These are phyloP conservation scores for Eupithecia dodoneata DNA, from an alignment of 2,888 invertebrate species.

Conservation along the genomic window DNA sequence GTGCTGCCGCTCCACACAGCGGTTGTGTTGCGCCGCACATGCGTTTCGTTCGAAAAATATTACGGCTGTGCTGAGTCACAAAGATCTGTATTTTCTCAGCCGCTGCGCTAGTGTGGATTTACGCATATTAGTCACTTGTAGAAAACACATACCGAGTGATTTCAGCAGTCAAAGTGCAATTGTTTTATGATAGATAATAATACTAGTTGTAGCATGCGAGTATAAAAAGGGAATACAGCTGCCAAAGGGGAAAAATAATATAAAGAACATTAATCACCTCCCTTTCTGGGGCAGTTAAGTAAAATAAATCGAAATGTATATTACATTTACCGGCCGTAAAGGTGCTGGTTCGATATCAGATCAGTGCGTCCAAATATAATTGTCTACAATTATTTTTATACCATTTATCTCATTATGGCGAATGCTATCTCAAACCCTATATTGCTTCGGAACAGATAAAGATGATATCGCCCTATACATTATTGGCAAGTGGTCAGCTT, in stretches of 20 bases:
- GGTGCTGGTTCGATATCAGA: slow-evolving; percentile 15
- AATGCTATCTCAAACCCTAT: slow-evolving; percentile 23
- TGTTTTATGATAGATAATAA: background rate
- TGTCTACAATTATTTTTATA: slow-evolving; percentile 41
- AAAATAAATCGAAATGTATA: slow-evolving; percentile 6
- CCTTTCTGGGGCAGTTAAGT: background rate
- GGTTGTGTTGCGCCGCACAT: too few relatives aligned
- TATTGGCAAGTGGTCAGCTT: slow-evolving; percentile 22
- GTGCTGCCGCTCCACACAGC: too few relatives aligned
- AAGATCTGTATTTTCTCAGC: too few relatives aligned
- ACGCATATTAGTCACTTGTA: too few relatives aligned
- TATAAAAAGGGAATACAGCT: background rate
- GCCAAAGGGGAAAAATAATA: background rate
- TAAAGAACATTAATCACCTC: background rate
- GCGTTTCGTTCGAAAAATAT: too few relatives aligned
- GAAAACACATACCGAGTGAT: too few relatives aligned
- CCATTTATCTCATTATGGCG: slow-evolving; percentile 26
- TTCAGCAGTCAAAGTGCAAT: too few relatives aligned
- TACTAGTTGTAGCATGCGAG: background rate
- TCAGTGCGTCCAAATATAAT: slow-evolving; percentile 27
- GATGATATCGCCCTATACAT: slow-evolving; percentile 27
- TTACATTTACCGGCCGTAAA: slow-evolving; percentile 1
- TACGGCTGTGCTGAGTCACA: too few relatives aligned
- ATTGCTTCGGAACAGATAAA: slow-evolving; percentile 27
- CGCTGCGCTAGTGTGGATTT: too few relatives aligned